These are phyloP conservation scores for Percopsis transmontana DNA, from an alignment of 2,113 vertebrate species.

Conservation along the genomic window DNA sequence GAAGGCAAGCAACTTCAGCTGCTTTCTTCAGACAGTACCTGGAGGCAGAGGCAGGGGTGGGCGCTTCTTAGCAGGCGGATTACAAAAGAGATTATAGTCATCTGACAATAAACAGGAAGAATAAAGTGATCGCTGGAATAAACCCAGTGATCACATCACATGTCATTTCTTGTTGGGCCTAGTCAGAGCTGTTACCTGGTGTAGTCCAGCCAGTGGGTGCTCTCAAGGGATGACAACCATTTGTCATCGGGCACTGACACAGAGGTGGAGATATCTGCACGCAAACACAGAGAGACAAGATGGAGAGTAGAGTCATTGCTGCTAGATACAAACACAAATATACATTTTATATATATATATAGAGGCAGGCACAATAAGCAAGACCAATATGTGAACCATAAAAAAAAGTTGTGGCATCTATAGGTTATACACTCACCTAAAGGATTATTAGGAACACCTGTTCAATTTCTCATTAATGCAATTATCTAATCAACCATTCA, in stretches of 20 bases:
- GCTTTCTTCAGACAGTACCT: conserved; percentile 91
- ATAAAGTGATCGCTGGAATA: too few relatives aligned
- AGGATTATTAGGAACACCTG: too few relatives aligned
- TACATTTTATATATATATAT: too few relatives aligned
- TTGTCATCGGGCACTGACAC: conserved; percentile 84
- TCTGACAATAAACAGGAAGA: too few relatives aligned
- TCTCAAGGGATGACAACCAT: conserved; percentile 92
- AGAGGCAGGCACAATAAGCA: too few relatives aligned
- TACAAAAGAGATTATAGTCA: too few relatives aligned
- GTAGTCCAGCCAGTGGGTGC: conserved; percentile 89
- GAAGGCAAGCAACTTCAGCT: conserved; percentile 82
- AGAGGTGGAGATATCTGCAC: conserved; percentile 82
- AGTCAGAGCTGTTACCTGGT: conserved; percentile 76
- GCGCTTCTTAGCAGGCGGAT: neutral
- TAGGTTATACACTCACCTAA: too few relatives aligned
- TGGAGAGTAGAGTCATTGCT: neutral
- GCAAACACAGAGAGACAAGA: conserved; percentile 2
- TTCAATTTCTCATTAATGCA: too few relatives aligned
- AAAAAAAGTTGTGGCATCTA: too few relatives aligned
- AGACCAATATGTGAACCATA: too few relatives aligned
- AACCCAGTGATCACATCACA: too few relatives aligned
- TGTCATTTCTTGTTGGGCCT: neutral
- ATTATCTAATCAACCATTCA: too few relatives aligned
- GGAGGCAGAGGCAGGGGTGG: conserved; percentile 1
- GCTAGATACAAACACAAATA: neutral